Evolutionary conservation across 2,113 vertebrate species (phyloP).

Genomic region (Megalops atlanticus): DNA sequence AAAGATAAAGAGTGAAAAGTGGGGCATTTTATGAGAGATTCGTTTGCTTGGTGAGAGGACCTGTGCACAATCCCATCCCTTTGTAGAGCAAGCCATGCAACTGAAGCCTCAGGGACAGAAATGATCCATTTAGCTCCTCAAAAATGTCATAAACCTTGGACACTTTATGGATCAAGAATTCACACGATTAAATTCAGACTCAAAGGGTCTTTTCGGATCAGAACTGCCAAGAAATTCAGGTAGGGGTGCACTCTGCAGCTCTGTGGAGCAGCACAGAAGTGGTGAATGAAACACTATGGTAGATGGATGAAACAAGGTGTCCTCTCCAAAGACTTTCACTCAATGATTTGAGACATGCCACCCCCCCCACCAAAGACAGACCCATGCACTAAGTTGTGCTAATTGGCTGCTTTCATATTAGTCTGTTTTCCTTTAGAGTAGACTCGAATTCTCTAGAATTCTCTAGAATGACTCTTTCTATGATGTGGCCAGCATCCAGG

Average conservation of each 20-base stretch:
- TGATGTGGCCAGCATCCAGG: not conserved
- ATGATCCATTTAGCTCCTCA: not conserved
- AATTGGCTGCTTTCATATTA: not conserved
- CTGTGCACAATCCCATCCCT: not conserved
- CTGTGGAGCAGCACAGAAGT: not conserved
- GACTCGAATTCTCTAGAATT: too few species aligned
- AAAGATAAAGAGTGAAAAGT: not conserved
- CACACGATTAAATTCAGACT: constrained; percentile 16
- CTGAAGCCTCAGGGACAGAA: not conserved
- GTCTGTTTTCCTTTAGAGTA: not conserved
- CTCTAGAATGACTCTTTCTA: not conserved
- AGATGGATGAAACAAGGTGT: not conserved
- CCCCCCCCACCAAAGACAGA: not conserved
- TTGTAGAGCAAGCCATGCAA: not conserved
- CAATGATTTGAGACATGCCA: not conserved
- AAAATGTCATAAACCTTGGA: constrained; percentile 10
- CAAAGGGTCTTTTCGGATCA: constrained; percentile 17
- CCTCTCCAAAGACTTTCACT: not conserved
- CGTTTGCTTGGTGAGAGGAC: too few species aligned
- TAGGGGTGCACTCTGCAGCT: not conserved
- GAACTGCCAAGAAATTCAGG: not conserved
- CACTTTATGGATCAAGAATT: not conserved
- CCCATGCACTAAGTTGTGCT: not conserved
- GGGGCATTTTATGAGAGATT: not conserved
- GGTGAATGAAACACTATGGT: not conserved